Base-by-base conservation (phyloP, 2,113 vertebrate genomes). In the Melanerpes aurifrons region DNA sequence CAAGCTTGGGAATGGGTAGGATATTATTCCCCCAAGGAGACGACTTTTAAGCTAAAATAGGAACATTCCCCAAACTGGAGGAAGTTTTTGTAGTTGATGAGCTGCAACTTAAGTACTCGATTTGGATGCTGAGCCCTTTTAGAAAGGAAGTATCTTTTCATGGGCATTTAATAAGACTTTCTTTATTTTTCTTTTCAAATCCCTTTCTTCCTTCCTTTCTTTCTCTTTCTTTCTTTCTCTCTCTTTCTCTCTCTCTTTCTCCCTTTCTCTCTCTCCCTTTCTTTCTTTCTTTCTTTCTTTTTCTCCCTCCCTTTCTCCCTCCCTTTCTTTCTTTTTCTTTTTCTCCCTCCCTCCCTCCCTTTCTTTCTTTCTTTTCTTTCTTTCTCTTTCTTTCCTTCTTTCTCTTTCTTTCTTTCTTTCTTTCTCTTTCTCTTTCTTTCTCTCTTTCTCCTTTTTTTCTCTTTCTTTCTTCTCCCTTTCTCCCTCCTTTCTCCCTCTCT, bases 121-220 rank as follows among this genome's bases (percentile, higher is more conserved):
- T 75, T 80, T 78, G 10, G 71, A 54, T 75, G 40, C 29, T 71
- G 45, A 13, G 76, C 40, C 10, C 72, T 78, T 94, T 87, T 71
- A 87, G 61, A 93, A 91, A 68, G 54, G 32, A 32, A 88, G 6
- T 92, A 72, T 94, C 58, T 75, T 90, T 92, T 90, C 91, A 93
- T 94, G 70, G 95, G 91, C 67, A 66, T 88, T 96, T 93, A 93
- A 95, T 94, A 94, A 92, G 56, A 28, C 25, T 6, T 3, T 22
- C 63, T 32, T 83, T 69, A 76, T 91, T n/a, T n/a, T 29, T 56
- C 67, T 67, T 43, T 63, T 20, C 25, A 50, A 95, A 69, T 71
- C 32, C 54, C 81, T 94, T 87, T 91, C 83, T 94, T 62, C 80
- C 69, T 76, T 91, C 25, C 29, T n/a, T 59, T 62, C 62, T 50